Base-by-base conservation (phyloP, 2,113 vertebrate species). In the Gymnarchus niloticus region DNA sequence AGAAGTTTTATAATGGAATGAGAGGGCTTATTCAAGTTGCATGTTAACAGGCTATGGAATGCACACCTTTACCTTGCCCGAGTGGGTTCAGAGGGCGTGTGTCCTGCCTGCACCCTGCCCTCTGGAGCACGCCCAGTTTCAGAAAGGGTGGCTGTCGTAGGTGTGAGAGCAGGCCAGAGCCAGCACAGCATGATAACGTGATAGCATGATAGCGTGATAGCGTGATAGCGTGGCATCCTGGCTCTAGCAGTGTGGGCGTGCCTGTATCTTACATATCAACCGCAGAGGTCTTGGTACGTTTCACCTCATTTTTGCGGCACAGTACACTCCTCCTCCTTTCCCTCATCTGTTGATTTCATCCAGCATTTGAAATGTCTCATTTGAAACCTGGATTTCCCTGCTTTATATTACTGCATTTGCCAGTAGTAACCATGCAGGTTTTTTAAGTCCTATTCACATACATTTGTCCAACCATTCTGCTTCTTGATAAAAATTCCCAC, bases 41-140 rank as follows among this genome's bases (percentile, higher is more conserved):
- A 54, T 54, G 28, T 69, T 69, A 33, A 41, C 19, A 1, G 48
- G 17, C 48, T 5, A 9, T 5, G 76, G 84, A 84, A 56, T 17
- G 73, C 56, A 59, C 12, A 9, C 52, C 81, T 80, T 61, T 37
- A 84, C 87, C 87, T 81, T 12, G 8, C 33, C n/a, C 81, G 77
- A 86, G 52, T 81, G 49, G 23, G 37, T 6, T 56, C 46, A 83
- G 41, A 25, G 46, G 54, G 28, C 46, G 44, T 81, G 81, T 85
- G 56, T 78, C 69, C 84, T 54, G 2, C 69, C 84, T 54, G 2
- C 25, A n/a, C 1, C 2, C 28, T 88, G 81, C 82, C 57, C 17
- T 23, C 52, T 80, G 73, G 73, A 78, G 37, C 21, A 6, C 44
- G 14, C 8, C 84, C 51, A 48, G 3, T 23, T 52, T 77, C 25